Evolutionary conservation across 2,888 invertebrate genomes (phyloP), one percentile per base, ranked within the genome.

Genomic region (Ophion ellenae): DNA sequence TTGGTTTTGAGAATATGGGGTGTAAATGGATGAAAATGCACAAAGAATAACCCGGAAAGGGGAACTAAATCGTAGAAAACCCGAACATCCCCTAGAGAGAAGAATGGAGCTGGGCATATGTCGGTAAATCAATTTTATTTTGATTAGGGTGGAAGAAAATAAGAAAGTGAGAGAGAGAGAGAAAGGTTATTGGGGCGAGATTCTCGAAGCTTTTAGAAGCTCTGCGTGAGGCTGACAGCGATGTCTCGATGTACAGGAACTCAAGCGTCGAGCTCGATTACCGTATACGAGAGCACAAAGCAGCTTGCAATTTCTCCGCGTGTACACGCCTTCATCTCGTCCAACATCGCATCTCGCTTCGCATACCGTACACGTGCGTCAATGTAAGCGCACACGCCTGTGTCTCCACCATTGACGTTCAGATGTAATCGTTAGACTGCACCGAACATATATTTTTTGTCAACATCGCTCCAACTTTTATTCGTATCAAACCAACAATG

Each of bases 261-360:
- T 77, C 69, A 66, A 69, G 73, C 53, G 57, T 59, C n/a, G 59
- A 59, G 70, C 40, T 32, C 53, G 59, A 73, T 66, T 53, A 47
- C 24, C 45, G 24, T 63, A 64, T 47, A 40, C 32, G 73, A 45
- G 69, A 63, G 45, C 63, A 63, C 63, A 28, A 45, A 63, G 9
- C 74, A 63, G 63, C 63, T 63, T 63, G 74, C 84, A 85, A 85
- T 85, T 85, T 78, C 77, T 63, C 81, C 78, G 81, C 81, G 64
- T 64, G 53, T 4, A 14, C 66, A 36, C 77, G 69, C 67, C 63
- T 53, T 66, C 47, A 59, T 47, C 70, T 69, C 67, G 67, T 73
- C 73, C 66, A 36, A 59, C 61, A 63, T 78, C 20, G n/a, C 40
- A 78, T 36, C 67, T 57, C 45, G 28, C 14, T 4, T 74, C 32